Conservation (phyloP, 2,888 invertebrate species). For the Fabriciana adippe region DNA sequence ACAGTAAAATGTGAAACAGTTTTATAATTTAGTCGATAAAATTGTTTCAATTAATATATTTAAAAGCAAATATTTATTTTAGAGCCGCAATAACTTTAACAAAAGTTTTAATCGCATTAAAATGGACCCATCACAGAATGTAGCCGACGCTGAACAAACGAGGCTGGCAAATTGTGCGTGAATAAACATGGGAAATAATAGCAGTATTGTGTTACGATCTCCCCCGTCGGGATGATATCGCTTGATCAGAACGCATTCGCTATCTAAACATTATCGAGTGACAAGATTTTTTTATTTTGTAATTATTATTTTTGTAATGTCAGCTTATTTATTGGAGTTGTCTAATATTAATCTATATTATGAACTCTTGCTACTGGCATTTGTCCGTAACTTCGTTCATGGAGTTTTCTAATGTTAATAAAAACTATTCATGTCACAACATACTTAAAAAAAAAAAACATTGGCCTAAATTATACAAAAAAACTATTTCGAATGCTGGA, state of each 20-base stretch:
- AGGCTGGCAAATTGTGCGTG: conserved; percentile 77
- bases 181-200: conserved; percentile 76
- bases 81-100: conserved; percentile 24
- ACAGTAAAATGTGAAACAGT: not conserved
- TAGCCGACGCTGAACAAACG: conserved; percentile 76
- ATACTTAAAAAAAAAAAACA: no score
- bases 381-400: no score
- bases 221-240: conserved; percentile 45
- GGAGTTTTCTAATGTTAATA: no score
- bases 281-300: conserved; percentile 26
- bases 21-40: not conserved
- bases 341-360: not conserved
- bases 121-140: conserved; percentile 46
- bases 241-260: conserved; percentile 42
- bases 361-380: no score
- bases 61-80: conserved; percentile 24
- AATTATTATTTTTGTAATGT: conserved; percentile 16
- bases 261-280: conserved; percentile 29
- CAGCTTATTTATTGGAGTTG: not conserved
- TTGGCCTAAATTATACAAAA: no score
- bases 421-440: no score
- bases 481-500: no score
- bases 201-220: conserved; percentile 70
- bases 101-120: conserved; percentile 36
- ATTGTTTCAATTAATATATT: not conserved